Percentiles rank a stretch among this genome's conserved stretches.
Conservation (phyloP, 2,888 invertebrate species). For the Leptarthrus brevirostris region DNA sequence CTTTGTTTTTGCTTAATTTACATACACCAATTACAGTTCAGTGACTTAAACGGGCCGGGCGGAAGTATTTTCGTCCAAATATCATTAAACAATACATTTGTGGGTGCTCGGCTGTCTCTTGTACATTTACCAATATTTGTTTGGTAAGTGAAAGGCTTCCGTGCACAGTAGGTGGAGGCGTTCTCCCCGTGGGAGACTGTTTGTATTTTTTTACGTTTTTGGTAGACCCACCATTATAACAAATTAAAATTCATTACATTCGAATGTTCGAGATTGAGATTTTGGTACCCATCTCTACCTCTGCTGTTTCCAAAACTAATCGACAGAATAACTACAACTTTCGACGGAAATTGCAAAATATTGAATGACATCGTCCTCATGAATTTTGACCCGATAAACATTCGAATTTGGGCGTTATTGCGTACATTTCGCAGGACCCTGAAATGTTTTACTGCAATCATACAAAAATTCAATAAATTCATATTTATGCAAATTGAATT, state of each 20-base stretch:
- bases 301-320: too few species aligned
- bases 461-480: background rate
- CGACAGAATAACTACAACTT: background rate
- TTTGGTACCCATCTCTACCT: too few species aligned
- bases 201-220: too few species aligned
- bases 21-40: conserved; percentile 38
- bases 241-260: background rate
- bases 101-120: background rate
- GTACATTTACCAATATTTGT: background rate
- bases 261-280: too few species aligned
- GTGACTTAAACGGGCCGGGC: conserved; percentile 5
- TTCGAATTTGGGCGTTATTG: background rate
- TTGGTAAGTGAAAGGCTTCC: conserved; percentile 7
- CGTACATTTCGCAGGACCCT: background rate
- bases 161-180: background rate
- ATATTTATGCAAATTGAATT: background rate
- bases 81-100: background rate
- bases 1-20: conserved; percentile 18
- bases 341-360: background rate
- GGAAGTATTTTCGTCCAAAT: conserved; percentile 29
- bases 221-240: background rate
- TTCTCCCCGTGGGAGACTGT: background rate
- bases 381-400: background rate
- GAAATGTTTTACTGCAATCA: background rate
- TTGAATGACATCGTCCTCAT: background rate